A percentile compares a stretch with the other conserved stretches of the same genome.
Conservation (phyloP, 2,797 vertebrate genomes). For the Macropodus opercularis region DNA sequence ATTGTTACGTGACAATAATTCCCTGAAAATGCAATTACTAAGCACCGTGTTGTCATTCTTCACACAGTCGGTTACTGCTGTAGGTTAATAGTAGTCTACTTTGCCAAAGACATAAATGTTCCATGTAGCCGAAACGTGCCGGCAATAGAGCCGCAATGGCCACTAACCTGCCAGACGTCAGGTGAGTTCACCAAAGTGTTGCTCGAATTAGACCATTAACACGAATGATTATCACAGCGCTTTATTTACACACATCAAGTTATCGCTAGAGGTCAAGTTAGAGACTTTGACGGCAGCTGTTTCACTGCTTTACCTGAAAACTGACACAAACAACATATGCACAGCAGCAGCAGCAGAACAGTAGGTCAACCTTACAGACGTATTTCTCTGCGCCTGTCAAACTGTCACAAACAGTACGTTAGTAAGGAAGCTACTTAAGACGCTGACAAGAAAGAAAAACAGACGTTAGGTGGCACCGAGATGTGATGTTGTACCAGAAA, state of each 20-base stretch:
- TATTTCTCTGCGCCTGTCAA: too few relatives aligned
- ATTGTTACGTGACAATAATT: constrained; percentile 11
- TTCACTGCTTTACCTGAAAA: constrained; percentile 4
- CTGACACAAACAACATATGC: background rate
- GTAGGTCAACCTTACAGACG: background rate
- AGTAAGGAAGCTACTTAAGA: too few relatives aligned
- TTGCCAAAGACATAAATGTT: too few relatives aligned
- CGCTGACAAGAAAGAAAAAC: background rate
- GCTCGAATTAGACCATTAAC: constrained; percentile 1
- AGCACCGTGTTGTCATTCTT: background rate
- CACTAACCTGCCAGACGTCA: background rate
- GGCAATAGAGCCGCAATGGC: too few relatives aligned
- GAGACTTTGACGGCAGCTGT: background rate
- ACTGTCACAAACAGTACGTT: too few relatives aligned
- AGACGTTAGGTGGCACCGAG: background rate
- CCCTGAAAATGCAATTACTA: background rate
- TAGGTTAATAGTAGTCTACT: too few relatives aligned
- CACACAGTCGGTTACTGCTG: background rate
- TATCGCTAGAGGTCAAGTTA: constrained; percentile 16
- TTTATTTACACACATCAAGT: background rate
- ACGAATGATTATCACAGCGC: background rate
- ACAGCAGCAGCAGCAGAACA: background rate
- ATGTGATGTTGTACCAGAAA: background rate
- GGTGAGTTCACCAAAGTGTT: background rate
- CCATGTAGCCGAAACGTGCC: too few relatives aligned